Evolutionary conservation across 2,113 vertebrate genomes (phyloP).

Genomic region (Psilopsiagon aymara): DNA sequence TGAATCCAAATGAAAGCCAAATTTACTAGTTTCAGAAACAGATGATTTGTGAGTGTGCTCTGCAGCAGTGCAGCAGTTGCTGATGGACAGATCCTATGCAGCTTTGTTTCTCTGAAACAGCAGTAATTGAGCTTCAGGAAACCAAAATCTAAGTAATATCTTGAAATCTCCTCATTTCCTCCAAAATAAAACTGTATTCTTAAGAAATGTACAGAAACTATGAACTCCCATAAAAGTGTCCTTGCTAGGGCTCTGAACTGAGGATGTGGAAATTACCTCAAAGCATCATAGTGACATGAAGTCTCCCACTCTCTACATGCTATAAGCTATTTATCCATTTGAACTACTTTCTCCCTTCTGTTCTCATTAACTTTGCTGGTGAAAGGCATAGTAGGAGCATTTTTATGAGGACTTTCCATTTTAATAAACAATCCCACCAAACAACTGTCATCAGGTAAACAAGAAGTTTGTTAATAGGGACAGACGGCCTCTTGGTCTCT

Average conservation of each 20-base stretch:
- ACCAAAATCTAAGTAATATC: not conserved
- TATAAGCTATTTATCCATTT: not conserved
- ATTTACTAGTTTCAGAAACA: not conserved
- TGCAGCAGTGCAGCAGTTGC: not conserved
- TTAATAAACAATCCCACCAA: not conserved
- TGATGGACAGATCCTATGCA: not conserved
- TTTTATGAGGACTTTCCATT: not conserved
- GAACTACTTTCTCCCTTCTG: not conserved
- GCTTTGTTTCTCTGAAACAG: not conserved
- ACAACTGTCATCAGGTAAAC: not conserved
- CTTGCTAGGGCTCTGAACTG: not conserved
- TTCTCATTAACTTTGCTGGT: not conserved
- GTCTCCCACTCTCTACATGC: not conserved
- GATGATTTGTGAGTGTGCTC: not conserved
- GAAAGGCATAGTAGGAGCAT: not conserved
- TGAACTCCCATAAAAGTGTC: not conserved
- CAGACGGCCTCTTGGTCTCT: fast-evolving
- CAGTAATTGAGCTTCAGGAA: not conserved
- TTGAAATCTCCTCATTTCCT: not conserved
- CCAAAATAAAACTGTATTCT: not conserved
- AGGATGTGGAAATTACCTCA: not conserved
- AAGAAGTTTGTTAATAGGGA: not conserved
- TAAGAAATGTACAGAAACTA: not conserved
- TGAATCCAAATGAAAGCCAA: not conserved
- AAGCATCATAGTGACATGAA: not conserved